Evolutionary conservation across 2,113 vertebrate genomes (phyloP).

Genomic region (Catharus minimus): DNA sequence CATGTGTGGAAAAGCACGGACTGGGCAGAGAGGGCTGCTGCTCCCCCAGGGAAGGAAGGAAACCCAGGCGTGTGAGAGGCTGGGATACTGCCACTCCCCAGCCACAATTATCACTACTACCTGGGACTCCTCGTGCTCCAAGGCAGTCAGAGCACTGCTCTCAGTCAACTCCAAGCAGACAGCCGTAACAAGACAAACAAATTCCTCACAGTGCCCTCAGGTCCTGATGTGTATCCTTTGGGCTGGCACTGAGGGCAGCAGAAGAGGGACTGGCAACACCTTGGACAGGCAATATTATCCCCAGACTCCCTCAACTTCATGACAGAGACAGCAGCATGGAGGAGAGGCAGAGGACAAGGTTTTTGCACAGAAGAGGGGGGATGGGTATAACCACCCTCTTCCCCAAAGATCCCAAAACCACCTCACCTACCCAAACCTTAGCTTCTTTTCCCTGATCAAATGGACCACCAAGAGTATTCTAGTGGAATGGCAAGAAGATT

Average conservation of each 20-base stretch:
- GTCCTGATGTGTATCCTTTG: not conserved
- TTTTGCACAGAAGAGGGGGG: not conserved
- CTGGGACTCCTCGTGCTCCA: not conserved
- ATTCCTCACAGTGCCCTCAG: not conserved
- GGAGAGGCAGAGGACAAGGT: not conserved
- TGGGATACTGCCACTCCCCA: not conserved
- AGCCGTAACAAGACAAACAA: not conserved
- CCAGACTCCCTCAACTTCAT: not conserved
- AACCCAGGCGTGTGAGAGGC: not conserved
- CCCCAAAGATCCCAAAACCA: not conserved
- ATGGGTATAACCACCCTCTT: accelerated
- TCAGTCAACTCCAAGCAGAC: not conserved
- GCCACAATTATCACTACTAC: accelerated
- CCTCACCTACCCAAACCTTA: not conserved
- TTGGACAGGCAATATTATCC: not conserved
- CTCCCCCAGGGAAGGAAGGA: not conserved
- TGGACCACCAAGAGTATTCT: not conserved
- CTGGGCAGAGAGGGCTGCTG: not conserved
- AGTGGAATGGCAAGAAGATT: not conserved
- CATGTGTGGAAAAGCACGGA: accelerated
- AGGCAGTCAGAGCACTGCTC: not conserved
- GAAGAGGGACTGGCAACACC: not conserved
- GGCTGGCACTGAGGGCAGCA: not conserved
- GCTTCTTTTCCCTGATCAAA: not conserved
- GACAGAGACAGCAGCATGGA: not conserved